phyloP scores from a whole-genome alignment of 2,888 invertebrate species.

The Argyresthia albistria region DNA sequence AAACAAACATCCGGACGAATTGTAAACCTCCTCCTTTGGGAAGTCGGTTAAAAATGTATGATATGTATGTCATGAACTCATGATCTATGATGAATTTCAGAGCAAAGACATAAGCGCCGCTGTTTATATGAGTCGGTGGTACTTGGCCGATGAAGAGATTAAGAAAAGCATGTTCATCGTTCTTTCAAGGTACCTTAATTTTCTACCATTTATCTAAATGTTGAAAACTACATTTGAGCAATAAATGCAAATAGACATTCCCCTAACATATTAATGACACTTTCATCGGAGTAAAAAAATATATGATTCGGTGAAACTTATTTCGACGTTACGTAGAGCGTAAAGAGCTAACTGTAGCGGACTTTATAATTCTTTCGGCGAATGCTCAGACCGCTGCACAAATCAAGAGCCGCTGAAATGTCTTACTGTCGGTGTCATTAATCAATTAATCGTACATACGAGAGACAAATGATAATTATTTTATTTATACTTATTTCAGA shows the following conservation, averaged over 20 bases:
- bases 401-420: no score
- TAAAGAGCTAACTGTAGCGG: background rate
- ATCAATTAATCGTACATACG: no score
- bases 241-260: background rate
- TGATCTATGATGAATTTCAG: slow-evolving; percentile 24
- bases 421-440: no score
- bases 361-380: no score
- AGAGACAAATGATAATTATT: background rate
- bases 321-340: background rate
- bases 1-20: no score
- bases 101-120: slow-evolving; percentile 32
- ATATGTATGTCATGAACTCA: background rate
- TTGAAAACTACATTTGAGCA: background rate
- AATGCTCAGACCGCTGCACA: no score
- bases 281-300: no score
- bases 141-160: slow-evolving; percentile 23
- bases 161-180: slow-evolving; percentile 33
- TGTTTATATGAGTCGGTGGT: slow-evolving; percentile 40
- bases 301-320: background rate
- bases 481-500: slow-evolving; percentile 26
- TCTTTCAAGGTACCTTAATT: slow-evolving; percentile 39
- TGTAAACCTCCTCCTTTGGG: no score
- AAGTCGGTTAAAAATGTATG: no score
- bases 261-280: no score
- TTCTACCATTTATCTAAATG: no score